Evolutionary conservation across 2,113 vertebrate genomes (phyloP).

Genomic region (Talpa occidentalis): DNA sequence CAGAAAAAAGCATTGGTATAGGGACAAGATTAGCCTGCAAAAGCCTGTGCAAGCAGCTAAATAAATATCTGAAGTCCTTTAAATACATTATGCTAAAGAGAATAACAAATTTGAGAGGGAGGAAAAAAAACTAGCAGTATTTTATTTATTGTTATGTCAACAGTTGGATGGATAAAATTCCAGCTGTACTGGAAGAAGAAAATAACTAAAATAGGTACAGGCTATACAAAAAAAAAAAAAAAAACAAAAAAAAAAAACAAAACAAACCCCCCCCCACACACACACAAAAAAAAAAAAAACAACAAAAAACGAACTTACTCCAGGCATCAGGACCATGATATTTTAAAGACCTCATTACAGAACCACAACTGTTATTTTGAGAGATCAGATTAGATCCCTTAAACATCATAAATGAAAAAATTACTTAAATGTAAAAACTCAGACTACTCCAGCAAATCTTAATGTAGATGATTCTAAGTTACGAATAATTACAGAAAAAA

Average conservation of each 20-base stretch:
- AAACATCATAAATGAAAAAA: slow-evolving; percentile 36
- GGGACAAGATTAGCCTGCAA: not conserved
- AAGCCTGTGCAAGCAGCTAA: slow-evolving; percentile 19
- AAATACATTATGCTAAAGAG: slow-evolving; percentile 45
- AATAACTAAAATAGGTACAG: slow-evolving; percentile 46
- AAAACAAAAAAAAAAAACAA: too few relatives aligned
- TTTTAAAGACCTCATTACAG: slow-evolving; percentile 24
- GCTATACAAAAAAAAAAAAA: not conserved
- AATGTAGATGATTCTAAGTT: slow-evolving; percentile 25
- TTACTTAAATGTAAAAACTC: slow-evolving; percentile 14
- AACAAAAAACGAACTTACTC: slow-evolving; percentile 2
- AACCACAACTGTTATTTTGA: slow-evolving; percentile 43
- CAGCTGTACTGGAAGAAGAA: not conserved
- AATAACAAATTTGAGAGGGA: not conserved
- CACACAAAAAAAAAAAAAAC: too few relatives aligned
- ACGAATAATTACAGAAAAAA: not conserved
- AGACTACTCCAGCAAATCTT: slow-evolving; percentile 14
- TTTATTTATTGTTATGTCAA: slow-evolving; percentile 42
- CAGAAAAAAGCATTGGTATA: not conserved
- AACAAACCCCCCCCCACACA: too few relatives aligned
- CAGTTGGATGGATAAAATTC: slow-evolving; percentile 42
- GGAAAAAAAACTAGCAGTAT: slow-evolving; percentile 13
- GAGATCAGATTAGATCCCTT: slow-evolving; percentile 35
- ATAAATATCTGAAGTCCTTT: slow-evolving; percentile 32
- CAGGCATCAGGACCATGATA: not conserved